Evolutionary conservation across 2,888 invertebrate species (phyloP), one percentile per base, ranked within the genome.

Genomic region (Ditylenchus weischeri): DNA sequence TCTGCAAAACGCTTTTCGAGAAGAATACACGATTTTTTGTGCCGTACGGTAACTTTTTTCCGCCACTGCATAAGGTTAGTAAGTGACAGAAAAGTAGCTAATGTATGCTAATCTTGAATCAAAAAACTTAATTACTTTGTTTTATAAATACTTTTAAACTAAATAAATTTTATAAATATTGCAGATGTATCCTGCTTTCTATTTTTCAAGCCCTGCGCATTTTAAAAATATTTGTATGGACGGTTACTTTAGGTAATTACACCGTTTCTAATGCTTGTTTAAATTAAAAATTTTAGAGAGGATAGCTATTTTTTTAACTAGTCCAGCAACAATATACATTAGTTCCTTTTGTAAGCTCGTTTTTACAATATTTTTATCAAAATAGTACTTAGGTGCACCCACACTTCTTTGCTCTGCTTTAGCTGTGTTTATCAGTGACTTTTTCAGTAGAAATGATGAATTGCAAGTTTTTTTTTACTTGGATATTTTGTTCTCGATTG

Each of bases 391-490:
- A 50, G 50, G n/a, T 18, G 50, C 15, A 23, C 60, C 64, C 19
- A 23, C 64, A 15, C 57, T 64, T 18, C n/a, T 74, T 18, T 60
- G 68, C 19, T 58, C 72, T 13, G 35, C 69, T 11, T 59, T 74
- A 38, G 69, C 76, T 0, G 59, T 73, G n/a, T 66, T 74, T 0
- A 72, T 75, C 69, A 71, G 70, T 10, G 23, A 64, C 36, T 77
- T 77, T 65, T 78, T 76, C 68, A 60, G 71, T 51, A 57, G 63
- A 23, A 29, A 69, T 13, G 68, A 69, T 21, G 59, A 61, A 10
- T 69, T 70, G 54, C 77, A 77, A 36, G 77, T 77, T 77, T 70
- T 77, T 77, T 70, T 78, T 29, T 72, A 76, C n/a, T 75, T 75
- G 0, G 75, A 77, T 57, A 72, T 68, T 7, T 72, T 60, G n/a